Conservation (phyloP, 2,113 vertebrate genomes). For the Perca schrenkii region DNA sequence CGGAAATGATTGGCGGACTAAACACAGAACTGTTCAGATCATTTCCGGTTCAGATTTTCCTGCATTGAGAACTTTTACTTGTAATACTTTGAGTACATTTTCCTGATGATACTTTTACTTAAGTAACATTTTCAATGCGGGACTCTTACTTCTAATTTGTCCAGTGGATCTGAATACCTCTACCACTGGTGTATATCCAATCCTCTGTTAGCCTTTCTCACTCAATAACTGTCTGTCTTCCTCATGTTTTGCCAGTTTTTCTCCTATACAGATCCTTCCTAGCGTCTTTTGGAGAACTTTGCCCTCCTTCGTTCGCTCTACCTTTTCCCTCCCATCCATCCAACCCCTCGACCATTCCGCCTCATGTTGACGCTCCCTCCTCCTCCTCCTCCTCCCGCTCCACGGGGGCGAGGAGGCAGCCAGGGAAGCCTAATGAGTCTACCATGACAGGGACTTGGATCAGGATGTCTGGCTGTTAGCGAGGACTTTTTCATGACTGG, state of each 20-base stretch:
- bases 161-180: no score
- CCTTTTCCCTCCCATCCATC: conserved; percentile 30
- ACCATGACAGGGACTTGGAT: conserved; percentile 66
- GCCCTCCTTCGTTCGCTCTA: conserved; percentile 16
- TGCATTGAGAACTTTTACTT: no score
- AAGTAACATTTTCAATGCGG: not conserved
- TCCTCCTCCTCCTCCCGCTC: conserved; percentile 18
- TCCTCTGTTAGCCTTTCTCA: not conserved
- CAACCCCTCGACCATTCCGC: conserved; percentile 24
- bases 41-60: no score
- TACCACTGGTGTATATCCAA: no score
- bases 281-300: not conserved
- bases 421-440: conserved; percentile 61
- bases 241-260: conserved; percentile 19
- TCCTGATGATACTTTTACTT: no score
- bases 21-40: no score
- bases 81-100: no score
- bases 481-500: conserved; percentile 66
- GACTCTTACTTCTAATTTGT: not conserved
- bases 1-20: no score
- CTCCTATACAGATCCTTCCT: not conserved
- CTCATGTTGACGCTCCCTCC: conserved; percentile 21
- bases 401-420: conserved; percentile 40
- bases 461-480: conserved; percentile 71
- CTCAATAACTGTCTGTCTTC: conserved; percentile 26